These are phyloP conservation scores for Melieria omissa DNA, from an alignment of 2,888 invertebrate species.

Conservation along the genomic window DNA sequence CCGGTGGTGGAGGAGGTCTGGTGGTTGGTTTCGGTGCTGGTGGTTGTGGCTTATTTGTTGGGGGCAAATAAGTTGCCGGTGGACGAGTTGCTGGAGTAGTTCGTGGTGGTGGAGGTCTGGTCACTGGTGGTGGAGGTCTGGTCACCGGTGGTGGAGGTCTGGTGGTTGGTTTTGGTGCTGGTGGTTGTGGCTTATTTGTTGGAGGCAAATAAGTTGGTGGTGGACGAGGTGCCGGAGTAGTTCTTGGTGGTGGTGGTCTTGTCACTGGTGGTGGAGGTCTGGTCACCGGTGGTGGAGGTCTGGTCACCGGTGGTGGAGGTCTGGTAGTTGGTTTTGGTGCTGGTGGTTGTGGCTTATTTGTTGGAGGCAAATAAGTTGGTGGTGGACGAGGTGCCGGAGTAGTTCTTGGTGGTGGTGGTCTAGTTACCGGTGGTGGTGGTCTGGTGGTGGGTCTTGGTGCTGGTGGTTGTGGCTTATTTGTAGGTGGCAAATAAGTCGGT, in stretches of 20 bases:
- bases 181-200: constrained; percentile 46
- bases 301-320: constrained; percentile 44
- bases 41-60: constrained; percentile 45
- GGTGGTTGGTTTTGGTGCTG: constrained; percentile 36
- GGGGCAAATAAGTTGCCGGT: constrained; percentile 36
- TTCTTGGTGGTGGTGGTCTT: constrained; percentile 40
- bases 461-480: constrained; percentile 48
- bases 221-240: constrained; percentile 36
- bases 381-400: constrained; percentile 39
- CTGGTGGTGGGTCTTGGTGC: constrained; percentile 30
- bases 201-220: constrained; percentile 49
- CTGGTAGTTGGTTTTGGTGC: constrained; percentile 36
- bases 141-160: constrained; percentile 23
- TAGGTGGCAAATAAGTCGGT: constrained; percentile 46
- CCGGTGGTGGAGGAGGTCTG: constrained; percentile 29
- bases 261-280: constrained; percentile 44
- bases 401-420: constrained; percentile 43
- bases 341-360: constrained; percentile 18
- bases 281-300: constrained; percentile 37
- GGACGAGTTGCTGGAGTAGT: constrained; percentile 28
- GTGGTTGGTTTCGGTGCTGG: constrained; percentile 39
- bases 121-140: constrained; percentile 20
- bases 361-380: constrained; percentile 39
- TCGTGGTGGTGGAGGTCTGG: constrained; percentile 18
- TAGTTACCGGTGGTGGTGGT: constrained; percentile 31